These are phyloP conservation scores for Ormyrus thymus DNA, from an alignment of 2,888 invertebrate species.

Conservation along the genomic window DNA sequence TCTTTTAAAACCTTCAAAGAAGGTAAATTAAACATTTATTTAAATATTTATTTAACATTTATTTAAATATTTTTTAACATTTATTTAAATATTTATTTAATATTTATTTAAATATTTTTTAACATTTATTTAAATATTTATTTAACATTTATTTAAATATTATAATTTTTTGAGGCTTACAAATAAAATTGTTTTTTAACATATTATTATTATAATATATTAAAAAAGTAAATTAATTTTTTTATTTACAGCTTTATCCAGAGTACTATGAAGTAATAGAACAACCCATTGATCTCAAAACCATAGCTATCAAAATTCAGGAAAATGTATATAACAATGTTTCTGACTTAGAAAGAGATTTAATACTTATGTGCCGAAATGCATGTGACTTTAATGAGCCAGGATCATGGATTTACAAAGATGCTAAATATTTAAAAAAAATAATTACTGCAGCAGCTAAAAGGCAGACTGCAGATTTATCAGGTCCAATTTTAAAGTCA, in stretches of 20 bases:
- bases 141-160: constrained; percentile 4
- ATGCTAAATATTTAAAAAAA: constrained; percentile 92
- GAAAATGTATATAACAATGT: constrained; percentile 86
- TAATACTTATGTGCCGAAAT: constrained; percentile 93
- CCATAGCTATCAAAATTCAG: constrained; percentile 93
- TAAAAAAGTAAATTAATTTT: not conserved
- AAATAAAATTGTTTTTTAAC: not conserved
- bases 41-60: constrained; percentile 10
- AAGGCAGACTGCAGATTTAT: constrained; percentile 65
- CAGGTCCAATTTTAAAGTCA: constrained; percentile 64
- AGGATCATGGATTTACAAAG: constrained; percentile 96
- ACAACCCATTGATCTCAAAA: constrained; percentile 94
- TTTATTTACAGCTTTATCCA: constrained; percentile 83
- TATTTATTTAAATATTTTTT: constrained; percentile 4
- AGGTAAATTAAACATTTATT: constrained; percentile 74
- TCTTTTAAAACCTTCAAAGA: constrained; percentile 93
- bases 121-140: not conserved
- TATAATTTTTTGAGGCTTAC: not conserved
- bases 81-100: constrained; percentile 36
- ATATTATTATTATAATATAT: no score
- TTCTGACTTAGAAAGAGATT: constrained; percentile 91
- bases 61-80: constrained; percentile 2
- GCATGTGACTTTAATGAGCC: constrained; percentile 98
- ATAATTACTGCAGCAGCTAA: constrained; percentile 77
- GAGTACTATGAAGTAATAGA: constrained; percentile 97